phyloP scores from a whole-genome alignment of 2,113 vertebrate species.

The Sula dactylatra region DNA sequence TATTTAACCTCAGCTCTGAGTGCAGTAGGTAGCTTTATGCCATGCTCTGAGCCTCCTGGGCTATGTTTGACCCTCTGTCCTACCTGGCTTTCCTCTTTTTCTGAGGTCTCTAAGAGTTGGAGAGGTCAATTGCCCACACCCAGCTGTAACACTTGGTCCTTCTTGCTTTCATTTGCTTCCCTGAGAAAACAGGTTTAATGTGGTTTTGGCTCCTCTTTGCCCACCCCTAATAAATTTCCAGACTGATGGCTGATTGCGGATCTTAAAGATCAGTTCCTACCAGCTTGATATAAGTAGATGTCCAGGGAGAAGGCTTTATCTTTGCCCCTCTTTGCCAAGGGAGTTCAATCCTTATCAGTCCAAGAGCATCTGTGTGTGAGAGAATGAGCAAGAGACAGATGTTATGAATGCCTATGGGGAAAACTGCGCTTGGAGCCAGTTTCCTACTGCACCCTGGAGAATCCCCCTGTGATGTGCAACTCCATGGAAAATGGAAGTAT shows the following conservation, averaged over 20 bases:
- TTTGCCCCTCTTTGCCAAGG: not conserved
- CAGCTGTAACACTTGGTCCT: not conserved
- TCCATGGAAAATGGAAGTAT: not conserved
- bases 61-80: not conserved
- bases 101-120: not conserved
- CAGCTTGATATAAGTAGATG: slow-evolving; percentile 9
- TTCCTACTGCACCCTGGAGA: not conserved
- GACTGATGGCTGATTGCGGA: not conserved
- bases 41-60: not conserved
- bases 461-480: not conserved
- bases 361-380: slow-evolving; percentile 9
- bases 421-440: not conserved
- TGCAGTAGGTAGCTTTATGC: not conserved
- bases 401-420: not conserved
- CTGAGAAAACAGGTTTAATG: not conserved
- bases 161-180: not conserved
- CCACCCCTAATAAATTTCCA: not conserved
- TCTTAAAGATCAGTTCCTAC: not conserved
- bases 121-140: not conserved
- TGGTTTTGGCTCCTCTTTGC: not conserved
- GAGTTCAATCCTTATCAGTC: slow-evolving; percentile 23
- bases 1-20: not conserved
- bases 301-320: not conserved
- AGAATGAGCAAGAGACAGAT: not conserved
- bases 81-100: not conserved